These are phyloP conservation scores for Dorcus parallelipipedus DNA, from an alignment of 2,888 invertebrate genomes.

Conservation along the genomic window DNA sequence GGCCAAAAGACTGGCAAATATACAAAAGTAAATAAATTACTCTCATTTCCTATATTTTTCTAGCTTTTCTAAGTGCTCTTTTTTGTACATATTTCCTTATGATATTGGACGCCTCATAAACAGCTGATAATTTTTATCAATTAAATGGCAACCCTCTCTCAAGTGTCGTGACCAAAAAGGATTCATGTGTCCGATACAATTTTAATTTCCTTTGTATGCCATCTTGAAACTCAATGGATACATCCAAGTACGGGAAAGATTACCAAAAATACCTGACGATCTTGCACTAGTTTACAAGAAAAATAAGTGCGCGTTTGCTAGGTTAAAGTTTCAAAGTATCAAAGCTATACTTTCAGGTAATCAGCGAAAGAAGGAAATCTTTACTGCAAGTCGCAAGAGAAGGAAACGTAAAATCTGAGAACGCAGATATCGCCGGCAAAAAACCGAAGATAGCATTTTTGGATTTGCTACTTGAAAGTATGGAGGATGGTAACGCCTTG, in stretches of 20 bases:
- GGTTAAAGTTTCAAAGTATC: neutral
- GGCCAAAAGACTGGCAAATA: no score
- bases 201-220: no score
- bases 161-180: no score
- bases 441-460: conserved; percentile 40
- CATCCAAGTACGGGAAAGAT: neutral
- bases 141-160: no score
- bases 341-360: neutral
- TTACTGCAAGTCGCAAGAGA: neutral
- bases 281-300: conserved; percentile 6
- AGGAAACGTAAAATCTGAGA: conserved; percentile 3
- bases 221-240: no score
- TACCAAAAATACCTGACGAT: conserved; percentile 4
- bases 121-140: no score
- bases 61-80: no score
- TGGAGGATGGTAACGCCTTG: conserved; percentile 26
- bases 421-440: conserved; percentile 19
- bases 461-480: conserved; percentile 39
- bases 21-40: no score
- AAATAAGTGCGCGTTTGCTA: neutral
- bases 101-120: no score
- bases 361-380: neutral
- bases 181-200: no score
- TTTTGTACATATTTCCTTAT: no score
- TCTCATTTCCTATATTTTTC: no score